Conservation (phyloP, 2,888 invertebrate species). For the Pseudococcus jackbeardsleyi region DNA sequence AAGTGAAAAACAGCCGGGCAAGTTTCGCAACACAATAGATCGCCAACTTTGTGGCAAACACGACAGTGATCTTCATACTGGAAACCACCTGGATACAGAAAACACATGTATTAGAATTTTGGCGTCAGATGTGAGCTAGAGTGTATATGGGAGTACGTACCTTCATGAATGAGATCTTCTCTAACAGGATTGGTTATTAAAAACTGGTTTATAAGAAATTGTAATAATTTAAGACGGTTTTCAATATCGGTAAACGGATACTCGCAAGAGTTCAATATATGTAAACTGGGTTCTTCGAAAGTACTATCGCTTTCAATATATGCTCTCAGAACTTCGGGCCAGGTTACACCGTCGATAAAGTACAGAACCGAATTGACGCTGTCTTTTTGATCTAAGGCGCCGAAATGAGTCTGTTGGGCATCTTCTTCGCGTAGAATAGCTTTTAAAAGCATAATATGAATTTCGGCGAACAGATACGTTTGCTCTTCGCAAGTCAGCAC, state of each 20-base stretch:
- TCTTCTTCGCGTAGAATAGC: conserved; percentile 94
- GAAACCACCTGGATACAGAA: conserved; percentile 76
- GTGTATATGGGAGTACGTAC: conserved; percentile 71
- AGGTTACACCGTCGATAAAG: conserved; percentile 94
- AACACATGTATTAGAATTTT: conserved; percentile 13
- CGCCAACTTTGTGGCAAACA: conserved; percentile 92
- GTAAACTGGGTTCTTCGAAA: conserved; percentile 81
- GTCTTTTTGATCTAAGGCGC: conserved; percentile 96
- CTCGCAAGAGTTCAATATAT: conserved; percentile 80
- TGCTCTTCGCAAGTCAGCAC: conserved; percentile 93
- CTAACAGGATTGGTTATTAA: conserved; percentile 92
- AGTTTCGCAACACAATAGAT: conserved; percentile 96
- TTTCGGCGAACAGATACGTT: conserved; percentile 89
- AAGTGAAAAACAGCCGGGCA: conserved; percentile 98
- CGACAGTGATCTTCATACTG: conserved; percentile 94
- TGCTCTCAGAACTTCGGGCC: conserved; percentile 91
- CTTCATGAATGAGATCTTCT: conserved; percentile 94
- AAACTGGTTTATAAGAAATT: conserved; percentile 95
- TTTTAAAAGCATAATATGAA: conserved; percentile 93
- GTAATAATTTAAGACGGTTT: conserved; percentile 84
- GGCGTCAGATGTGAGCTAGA: background rate
- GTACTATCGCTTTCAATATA: conserved; percentile 92
- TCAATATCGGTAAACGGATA: conserved; percentile 90
- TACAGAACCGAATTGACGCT: conserved; percentile 94
- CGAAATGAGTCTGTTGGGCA: conserved; percentile 93